phyloP scores from a whole-genome alignment of 2,113 vertebrate species.

The Eonycteris spelaea region DNA sequence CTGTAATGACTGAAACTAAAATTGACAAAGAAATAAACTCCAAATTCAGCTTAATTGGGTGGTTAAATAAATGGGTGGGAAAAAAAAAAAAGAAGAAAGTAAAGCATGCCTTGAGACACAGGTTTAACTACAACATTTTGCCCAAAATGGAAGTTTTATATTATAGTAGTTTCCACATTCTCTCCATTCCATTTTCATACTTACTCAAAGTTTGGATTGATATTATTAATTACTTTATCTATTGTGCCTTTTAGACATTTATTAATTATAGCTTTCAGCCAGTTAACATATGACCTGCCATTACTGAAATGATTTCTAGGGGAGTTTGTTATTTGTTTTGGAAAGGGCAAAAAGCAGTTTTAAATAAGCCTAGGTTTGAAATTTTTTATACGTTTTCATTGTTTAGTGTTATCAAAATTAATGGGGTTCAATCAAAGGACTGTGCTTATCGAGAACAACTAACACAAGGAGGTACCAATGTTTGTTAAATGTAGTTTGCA shows the following conservation, averaged over 20 bases:
- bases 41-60: not conserved
- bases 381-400: not conserved
- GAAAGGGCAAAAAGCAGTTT: not conserved
- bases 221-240: not conserved
- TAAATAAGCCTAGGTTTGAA: not conserved
- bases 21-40: not conserved
- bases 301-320: not conserved
- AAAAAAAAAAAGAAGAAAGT: not conserved
- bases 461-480: not conserved
- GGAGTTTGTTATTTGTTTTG: conserved; percentile 2
- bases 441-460: not conserved
- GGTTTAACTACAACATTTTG: not conserved
- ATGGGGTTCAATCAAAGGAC: not conserved
- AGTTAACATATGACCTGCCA: not conserved
- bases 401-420: not conserved
- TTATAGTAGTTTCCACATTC: not conserved
- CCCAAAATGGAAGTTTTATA: not conserved
- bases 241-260: not conserved
- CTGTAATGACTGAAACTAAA: not conserved
- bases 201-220: not conserved
- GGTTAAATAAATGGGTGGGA: not conserved
- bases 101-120: not conserved
- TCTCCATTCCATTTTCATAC: not conserved
- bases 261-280: not conserved
- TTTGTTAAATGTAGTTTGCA: not conserved